phyloP scores from a whole-genome alignment of 1,140 invertebrate species.

The Calliphora vicina region DNA sequence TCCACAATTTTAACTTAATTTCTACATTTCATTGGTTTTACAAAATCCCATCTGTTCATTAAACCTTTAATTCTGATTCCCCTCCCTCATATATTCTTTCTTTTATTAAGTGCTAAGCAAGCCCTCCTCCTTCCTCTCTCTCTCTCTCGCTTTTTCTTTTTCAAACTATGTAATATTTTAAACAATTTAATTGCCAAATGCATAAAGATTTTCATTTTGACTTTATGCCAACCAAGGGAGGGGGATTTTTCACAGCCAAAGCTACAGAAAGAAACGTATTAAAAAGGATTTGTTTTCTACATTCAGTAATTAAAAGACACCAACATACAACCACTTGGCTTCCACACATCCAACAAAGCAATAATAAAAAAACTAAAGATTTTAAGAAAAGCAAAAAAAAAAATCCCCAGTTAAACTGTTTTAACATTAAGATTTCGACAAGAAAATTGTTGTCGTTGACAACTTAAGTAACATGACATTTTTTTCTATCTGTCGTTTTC shows the following conservation, averaged over 20 bases:
- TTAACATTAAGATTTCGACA: slow-evolving; percentile 10
- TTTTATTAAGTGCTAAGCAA: not conserved
- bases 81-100: not conserved
- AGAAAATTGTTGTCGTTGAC: slow-evolving; percentile 13
- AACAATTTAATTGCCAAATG: slow-evolving; percentile 7
- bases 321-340: not conserved
- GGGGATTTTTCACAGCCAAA: not conserved
- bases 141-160: no score
- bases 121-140: not conserved
- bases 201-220: not conserved
- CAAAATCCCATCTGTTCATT: not conserved
- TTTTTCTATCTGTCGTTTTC: not conserved
- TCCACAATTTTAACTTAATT: not conserved
- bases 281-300: not conserved
- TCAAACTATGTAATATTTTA: not conserved
- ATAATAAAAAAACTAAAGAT: not conserved
- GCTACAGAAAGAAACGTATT: not conserved
- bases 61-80: not conserved
- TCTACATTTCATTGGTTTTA: not conserved
- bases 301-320: not conserved
- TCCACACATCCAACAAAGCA: not conserved
- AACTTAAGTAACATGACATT: slow-evolving; percentile 10
- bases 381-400: not conserved
- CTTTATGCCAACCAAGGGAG: not conserved
- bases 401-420: not conserved